phyloP scores from a whole-genome alignment of 2,113 vertebrate genomes.

The Platichthys stellatus region DNA sequence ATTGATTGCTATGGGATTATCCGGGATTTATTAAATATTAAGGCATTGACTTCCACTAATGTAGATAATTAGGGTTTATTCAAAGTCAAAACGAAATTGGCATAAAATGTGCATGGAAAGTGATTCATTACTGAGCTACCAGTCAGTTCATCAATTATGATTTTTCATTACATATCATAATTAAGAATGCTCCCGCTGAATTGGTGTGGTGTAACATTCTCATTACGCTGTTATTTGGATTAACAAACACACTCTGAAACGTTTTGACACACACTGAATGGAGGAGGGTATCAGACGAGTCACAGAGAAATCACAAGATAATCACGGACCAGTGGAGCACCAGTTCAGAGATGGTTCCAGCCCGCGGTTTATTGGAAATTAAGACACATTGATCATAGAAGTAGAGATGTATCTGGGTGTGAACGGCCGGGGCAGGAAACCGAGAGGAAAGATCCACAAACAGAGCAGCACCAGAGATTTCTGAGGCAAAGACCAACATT shows the following conservation, averaged over 20 bases:
- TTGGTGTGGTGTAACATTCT: slow-evolving; percentile 70
- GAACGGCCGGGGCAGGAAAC: neutral
- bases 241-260: slow-evolving; percentile 69
- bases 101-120: slow-evolving; percentile 83
- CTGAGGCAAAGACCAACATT: too few relatives aligned
- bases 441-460: neutral
- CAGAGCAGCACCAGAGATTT: too few relatives aligned
- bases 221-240: slow-evolving; percentile 76
- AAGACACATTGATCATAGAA: slow-evolving; percentile 4
- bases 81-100: slow-evolving; percentile 84
- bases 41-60: slow-evolving; percentile 91
- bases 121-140: slow-evolving; percentile 79
- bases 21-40: slow-evolving; percentile 91
- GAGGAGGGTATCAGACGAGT: slow-evolving; percentile 17
- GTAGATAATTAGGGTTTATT: slow-evolving; percentile 89
- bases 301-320: slow-evolving; percentile 20
- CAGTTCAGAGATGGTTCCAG: slow-evolving; percentile 3
- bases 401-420: slow-evolving; percentile 7
- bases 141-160: slow-evolving; percentile 80
- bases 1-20: slow-evolving; percentile 94
- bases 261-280: slow-evolving; percentile 28
- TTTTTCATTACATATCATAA: slow-evolving; percentile 78
- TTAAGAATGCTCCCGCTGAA: slow-evolving; percentile 74
- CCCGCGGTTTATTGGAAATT: slow-evolving; percentile 15
- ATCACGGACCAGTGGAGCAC: slow-evolving; percentile 22